These are phyloP conservation scores for Salvelinus fontinalis DNA, from an alignment of 2,113 vertebrate genomes.

Conservation along the genomic window DNA sequence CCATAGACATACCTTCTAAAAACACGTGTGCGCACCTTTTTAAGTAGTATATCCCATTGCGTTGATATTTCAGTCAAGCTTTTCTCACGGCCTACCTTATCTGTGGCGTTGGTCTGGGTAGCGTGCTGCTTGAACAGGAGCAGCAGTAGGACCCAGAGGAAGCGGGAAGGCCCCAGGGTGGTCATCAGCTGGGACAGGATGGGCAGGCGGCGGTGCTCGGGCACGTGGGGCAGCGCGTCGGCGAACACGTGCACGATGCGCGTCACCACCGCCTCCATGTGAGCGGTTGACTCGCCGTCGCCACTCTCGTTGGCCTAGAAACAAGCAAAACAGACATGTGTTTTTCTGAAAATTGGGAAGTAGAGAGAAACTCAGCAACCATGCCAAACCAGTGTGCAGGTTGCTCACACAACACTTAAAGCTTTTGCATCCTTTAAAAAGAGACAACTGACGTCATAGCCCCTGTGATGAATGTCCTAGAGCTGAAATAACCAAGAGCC, in stretches of 20 bases:
- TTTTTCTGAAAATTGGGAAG: too few relatives aligned
- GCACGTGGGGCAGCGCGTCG: conserved; percentile 91
- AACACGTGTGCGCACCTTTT: not conserved
- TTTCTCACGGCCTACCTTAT: conserved; percentile 75
- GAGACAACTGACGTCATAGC: too few relatives aligned
- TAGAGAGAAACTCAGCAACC: too few relatives aligned
- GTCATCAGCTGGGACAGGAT: conserved; percentile 82
- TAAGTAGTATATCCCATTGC: not conserved
- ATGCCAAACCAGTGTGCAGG: too few relatives aligned
- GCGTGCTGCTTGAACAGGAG: conserved; percentile 90
- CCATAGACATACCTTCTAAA: too few relatives aligned
- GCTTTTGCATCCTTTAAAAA: too few relatives aligned
- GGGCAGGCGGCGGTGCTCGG: conserved; percentile 87
- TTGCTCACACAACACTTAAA: too few relatives aligned
- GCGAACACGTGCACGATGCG: conserved; percentile 87
- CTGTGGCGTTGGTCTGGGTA: conserved; percentile 73
- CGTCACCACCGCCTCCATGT: conserved; percentile 77
- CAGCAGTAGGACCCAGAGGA: conserved; percentile 89
- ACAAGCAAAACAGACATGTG: not conserved
- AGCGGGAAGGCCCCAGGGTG: conserved; percentile 81
- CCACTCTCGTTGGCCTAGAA: conserved; percentile 79
- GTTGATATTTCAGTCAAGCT: too few relatives aligned
- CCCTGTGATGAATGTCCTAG: conserved; percentile 8
- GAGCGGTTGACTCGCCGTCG: conserved; percentile 61
- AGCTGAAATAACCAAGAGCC: conserved; percentile 24